Evolutionary conservation across 2,113 vertebrate genomes (phyloP), one percentile per base, ranked within the genome.

Genomic region (Pterocles gutturalis): DNA sequence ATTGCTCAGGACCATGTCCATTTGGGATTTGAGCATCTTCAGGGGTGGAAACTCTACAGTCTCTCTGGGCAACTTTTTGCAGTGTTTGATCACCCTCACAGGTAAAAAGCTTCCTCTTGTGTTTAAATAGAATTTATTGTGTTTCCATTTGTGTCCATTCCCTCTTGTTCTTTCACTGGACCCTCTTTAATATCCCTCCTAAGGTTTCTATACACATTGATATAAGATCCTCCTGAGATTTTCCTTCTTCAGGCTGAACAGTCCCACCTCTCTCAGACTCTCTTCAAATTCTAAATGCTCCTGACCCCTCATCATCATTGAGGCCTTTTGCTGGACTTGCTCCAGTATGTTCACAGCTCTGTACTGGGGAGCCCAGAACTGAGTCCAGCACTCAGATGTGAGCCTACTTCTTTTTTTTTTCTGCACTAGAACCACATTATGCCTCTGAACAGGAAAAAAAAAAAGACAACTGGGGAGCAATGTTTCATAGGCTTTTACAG

Each of bases 321-420:
- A 26, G 19, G 3, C 0, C 4, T 71, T 36, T 36, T 51, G 28
- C 11, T 76, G 9, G 22, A 17, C 17, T 49, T 53, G 5, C 5
- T 75, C 7, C 1, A 2, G 1, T 31, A 21, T 60, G n/a, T 38
- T 16, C 4, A 6, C 17, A 2, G 29, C 2, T 76, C 14, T 41
- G 3, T 18, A n/a, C 1, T 21, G 6, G 7, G 20, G 5, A 72
- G 5, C 3, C 10, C 14, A 54, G 36, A 48, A 54, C 11, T 24
- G 20, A 31, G 54, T 17, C 5, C 17, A 46, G 17, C 5, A 17
- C 21, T 54, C n/a, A 79, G 18, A 14, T 18, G 6, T 61, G 3
- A 58, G 2, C 5, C 36, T 77, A 6, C 19, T 49, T 88, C 5
- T 3, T 76, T 77, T 66, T 54, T n/a, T 77, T 66, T 54, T n/a